Evolutionary conservation across 2,113 vertebrate genomes (phyloP).

Genomic region (Ifrita kowaldi): DNA sequence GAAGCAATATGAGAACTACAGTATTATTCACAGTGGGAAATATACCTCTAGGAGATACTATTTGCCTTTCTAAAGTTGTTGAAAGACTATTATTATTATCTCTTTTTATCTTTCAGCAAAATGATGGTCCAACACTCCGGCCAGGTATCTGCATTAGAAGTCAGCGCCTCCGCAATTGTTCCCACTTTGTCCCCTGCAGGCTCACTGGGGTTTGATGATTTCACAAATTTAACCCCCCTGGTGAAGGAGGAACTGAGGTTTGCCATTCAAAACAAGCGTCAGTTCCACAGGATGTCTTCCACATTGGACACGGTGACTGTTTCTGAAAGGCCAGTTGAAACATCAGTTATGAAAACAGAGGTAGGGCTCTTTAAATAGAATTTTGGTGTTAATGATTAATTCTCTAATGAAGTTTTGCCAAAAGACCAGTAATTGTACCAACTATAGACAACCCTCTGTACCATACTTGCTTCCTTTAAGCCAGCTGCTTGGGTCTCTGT

Average conservation of each 20-base stretch:
- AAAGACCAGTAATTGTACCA: not conserved
- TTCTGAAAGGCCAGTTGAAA: slow-evolving; percentile 72
- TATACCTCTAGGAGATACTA: not conserved
- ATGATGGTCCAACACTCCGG: slow-evolving; percentile 96
- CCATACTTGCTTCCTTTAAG: not conserved
- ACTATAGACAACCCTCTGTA: not conserved
- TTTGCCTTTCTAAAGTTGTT: not conserved
- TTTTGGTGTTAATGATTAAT: not conserved
- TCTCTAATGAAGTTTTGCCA: not conserved
- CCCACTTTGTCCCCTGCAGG: slow-evolving; percentile 90
- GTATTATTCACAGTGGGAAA: not conserved
- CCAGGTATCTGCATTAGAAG: slow-evolving; percentile 86
- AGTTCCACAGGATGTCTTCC: slow-evolving; percentile 80
- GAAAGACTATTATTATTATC: slow-evolving; percentile 17
- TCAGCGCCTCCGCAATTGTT: slow-evolving; percentile 90
- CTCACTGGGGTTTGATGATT: slow-evolving; percentile 90
- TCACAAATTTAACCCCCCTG: slow-evolving; percentile 87
- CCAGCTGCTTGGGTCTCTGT: not conserved
- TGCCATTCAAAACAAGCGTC: slow-evolving; percentile 88
- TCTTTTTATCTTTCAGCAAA: slow-evolving; percentile 74
- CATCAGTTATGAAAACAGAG: slow-evolving; percentile 73
- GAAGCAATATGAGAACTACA: not conserved
- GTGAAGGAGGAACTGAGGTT: slow-evolving; percentile 93
- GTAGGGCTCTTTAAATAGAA: slow-evolving; percentile 56
- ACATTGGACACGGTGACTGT: slow-evolving; percentile 77